These are phyloP conservation scores for Punctoribates punctum DNA, from an alignment of 2,888 invertebrate species.

Conservation along the genomic window DNA sequence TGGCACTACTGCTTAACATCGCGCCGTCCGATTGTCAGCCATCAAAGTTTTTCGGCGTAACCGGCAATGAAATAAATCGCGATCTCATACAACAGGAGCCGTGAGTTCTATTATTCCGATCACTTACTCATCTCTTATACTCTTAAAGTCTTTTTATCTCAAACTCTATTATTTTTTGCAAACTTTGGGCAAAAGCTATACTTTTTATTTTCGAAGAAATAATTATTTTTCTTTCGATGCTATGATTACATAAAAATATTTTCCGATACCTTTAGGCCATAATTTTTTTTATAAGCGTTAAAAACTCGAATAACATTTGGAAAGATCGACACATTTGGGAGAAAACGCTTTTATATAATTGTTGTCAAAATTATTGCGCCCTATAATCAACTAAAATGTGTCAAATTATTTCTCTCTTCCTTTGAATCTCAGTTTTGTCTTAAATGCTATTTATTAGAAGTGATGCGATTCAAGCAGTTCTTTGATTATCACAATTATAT, in stretches of 20 bases:
- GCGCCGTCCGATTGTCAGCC: constrained; percentile 17
- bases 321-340: neutral
- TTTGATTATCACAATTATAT: neutral
- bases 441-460: neutral
- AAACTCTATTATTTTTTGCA: neutral
- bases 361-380: constrained; percentile 24
- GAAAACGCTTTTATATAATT: constrained; percentile 4
- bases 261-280: neutral
- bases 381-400: constrained; percentile 10
- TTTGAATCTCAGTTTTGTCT: neutral
- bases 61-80: constrained; percentile 40
- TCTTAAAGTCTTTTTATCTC: neutral
- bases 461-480: neutral
- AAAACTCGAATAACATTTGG: neutral
- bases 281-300: neutral
- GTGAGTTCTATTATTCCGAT: constrained; percentile 43
- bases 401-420: neutral
- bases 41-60: constrained; percentile 12
- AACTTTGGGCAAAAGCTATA: neutral
- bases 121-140: too few relatives aligned
- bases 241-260: neutral
- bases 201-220: neutral
- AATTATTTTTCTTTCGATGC: neutral
- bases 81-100: constrained; percentile 46
- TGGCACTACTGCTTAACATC: neutral